Evolutionary conservation across 1,140 invertebrate genomes (phyloP), one percentile per base, ranked within the genome.

Genomic region (Drosophila pectinifera): DNA sequence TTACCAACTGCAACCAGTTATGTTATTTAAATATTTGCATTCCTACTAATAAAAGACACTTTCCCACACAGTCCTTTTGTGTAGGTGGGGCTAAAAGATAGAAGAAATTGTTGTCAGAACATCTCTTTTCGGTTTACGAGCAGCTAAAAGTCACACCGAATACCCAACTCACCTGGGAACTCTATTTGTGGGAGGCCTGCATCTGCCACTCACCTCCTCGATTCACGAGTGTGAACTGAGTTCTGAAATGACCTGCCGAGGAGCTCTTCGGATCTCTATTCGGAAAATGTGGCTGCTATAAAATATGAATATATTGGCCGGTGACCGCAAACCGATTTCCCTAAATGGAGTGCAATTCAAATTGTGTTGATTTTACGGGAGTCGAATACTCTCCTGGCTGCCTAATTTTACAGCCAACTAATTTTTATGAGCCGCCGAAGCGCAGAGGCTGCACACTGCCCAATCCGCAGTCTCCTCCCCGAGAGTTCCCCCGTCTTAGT

Each of bases 291-390:
- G 46, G 18, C 48, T 24, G 51, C 41, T 55, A 57, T 65, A 76
- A 75, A 76, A 54, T 57, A 65, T 39, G 42, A 51, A 57, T 20
- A 65, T 48, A 75, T 76, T 58, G 39, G 31, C 20, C 46, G 39
- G 31, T 34, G 18, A 56, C 39, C 49, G n/a, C 39, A 70, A 36
- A 39, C 16, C 16, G 64, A 46, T 70, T 56, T 70, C 68, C 65
- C 88, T 86, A 79, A 86, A 86, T 86, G 83, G 85, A 76, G 41
- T 82, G 82, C 83, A 88, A 83, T 82, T 82, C 59, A 86, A 74
- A 81, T 88, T 61, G 77, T 75, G 78, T 72, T 61, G 59, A 69
- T 73, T 85, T 69, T 74, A 77, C 58, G 48, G 61, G 65, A 64
- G 36, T 49, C 28, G 68, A 73, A 61, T 61, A 20, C 45, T 11